These are phyloP conservation scores for Empis stercorea DNA, from an alignment of 2,888 invertebrate species.

Conservation along the genomic window DNA sequence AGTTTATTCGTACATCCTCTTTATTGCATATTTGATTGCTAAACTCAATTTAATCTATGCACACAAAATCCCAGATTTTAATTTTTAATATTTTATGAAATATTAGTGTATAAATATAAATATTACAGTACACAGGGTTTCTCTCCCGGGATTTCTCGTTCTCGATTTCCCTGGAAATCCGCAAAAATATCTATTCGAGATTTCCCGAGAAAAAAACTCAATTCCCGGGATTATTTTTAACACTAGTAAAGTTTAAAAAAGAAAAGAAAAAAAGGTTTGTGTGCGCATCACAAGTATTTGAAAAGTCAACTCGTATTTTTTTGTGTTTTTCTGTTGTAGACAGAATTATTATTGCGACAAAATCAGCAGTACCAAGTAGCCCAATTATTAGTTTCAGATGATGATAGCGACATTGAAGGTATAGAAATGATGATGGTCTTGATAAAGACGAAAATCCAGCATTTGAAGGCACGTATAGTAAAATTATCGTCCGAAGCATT, in stretches of 20 bases:
- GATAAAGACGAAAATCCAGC: conserved; percentile 1
- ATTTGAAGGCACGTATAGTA: not conserved
- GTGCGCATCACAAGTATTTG: no score
- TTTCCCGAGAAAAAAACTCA: not conserved
- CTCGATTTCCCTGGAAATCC: not conserved
- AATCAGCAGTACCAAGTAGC: conserved; percentile 1
- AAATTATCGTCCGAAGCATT: not conserved
- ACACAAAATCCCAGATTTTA: no score
- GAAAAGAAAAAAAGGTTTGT: no score
- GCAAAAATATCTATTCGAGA: not conserved
- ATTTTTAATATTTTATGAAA: no score
- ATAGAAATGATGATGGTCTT: conserved; percentile 1
- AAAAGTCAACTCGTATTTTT: no score
- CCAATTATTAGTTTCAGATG: conserved; percentile 3
- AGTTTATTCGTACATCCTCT: no score
- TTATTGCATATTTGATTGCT: no score
- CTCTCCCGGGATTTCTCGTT: not conserved
- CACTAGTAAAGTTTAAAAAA: no score
- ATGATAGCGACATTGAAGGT: conserved; percentile 2
- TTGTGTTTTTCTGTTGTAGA: no score
- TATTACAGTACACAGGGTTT: no score
- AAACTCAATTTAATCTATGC: no score
- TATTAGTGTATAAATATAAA: no score
- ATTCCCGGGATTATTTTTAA: not conserved
- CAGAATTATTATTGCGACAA: not conserved